Evolutionary conservation across 2,888 invertebrate genomes (phyloP).

Genomic region (Priocnemis perturbator): DNA sequence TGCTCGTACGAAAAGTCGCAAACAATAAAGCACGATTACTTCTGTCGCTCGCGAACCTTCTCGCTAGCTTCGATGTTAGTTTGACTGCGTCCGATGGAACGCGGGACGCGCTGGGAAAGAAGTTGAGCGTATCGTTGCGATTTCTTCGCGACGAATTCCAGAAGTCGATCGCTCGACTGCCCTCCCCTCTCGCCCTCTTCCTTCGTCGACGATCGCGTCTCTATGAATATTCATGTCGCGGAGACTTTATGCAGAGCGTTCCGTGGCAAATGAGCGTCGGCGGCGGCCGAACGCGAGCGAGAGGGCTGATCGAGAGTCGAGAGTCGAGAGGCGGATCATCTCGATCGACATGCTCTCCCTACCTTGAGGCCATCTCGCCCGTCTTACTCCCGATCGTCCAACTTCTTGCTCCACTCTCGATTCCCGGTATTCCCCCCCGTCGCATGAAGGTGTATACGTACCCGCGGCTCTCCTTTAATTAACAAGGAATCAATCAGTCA

Average conservation of each 20-base stretch:
- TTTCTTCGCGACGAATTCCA: constrained; percentile 49
- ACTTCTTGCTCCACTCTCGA: constrained; percentile 58
- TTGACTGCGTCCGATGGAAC: no score
- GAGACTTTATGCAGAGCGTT: constrained; percentile 61
- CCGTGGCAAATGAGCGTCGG: constrained; percentile 15
- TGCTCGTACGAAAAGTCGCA: no score
- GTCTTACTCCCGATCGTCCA: constrained; percentile 53
- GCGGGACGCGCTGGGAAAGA: constrained; percentile 12
- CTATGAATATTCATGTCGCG: constrained; percentile 65
- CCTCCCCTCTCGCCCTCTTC: constrained; percentile 7
- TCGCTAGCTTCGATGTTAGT: no score
- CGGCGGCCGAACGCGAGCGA: constrained; percentile 1
- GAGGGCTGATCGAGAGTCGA: not conserved
- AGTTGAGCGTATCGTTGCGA: constrained; percentile 41
- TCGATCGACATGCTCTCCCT: constrained; percentile 21
- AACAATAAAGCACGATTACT: no score
- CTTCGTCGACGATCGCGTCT: constrained; percentile 5
- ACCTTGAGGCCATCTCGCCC: constrained; percentile 29
- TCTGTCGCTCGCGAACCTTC: no score
- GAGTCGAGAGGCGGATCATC: constrained; percentile 19
- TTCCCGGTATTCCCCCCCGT: constrained; percentile 52
- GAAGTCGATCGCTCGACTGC: constrained; percentile 8
- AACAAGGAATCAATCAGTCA: constrained; percentile 68
- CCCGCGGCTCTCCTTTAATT: constrained; percentile 65
- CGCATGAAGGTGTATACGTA: constrained; percentile 35